These are phyloP conservation scores for Megaleporinus macrocephalus DNA, from an alignment of 2,113 vertebrate species.

Conservation along the genomic window DNA sequence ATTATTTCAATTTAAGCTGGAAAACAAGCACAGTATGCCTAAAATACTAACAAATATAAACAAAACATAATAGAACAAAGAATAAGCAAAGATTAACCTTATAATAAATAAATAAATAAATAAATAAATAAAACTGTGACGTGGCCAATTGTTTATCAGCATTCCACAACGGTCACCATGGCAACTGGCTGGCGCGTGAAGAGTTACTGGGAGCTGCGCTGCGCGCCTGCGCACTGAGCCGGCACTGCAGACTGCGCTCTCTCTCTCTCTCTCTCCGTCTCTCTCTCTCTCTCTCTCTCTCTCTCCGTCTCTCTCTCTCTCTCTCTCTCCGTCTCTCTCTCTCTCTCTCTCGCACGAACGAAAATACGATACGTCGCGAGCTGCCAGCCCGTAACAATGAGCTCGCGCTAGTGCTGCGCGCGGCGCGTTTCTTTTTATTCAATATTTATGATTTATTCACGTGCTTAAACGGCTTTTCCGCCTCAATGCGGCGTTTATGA, in stretches of 20 bases:
- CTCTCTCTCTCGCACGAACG: background rate
- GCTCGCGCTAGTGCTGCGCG: too few relatives aligned
- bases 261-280: background rate
- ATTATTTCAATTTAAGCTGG: too few relatives aligned
- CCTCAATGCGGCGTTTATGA: background rate
- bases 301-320: background rate
- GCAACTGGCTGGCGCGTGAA: background rate
- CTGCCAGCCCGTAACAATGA: background rate
- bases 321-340: background rate
- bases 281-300: background rate
- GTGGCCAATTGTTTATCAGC: background rate
- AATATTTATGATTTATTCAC: too few relatives aligned
- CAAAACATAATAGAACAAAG: too few relatives aligned
- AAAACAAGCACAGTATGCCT: too few relatives aligned
- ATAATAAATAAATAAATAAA: too few relatives aligned
- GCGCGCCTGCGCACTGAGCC: conserved; percentile 56
- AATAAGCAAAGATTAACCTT: too few relatives aligned
- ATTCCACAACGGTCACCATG: background rate
- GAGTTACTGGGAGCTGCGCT: background rate
- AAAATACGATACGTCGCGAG: background rate
- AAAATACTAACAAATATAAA: too few relatives aligned
- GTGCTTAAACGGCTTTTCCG: too few relatives aligned
- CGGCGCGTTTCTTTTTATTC: too few relatives aligned
- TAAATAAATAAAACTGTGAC: background rate
- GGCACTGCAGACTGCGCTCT: conserved; percentile 43